A percentile compares a stretch with the other conserved stretches of the same genome.
These are phyloP conservation scores for Melanotaenia duboulayi DNA, from an alignment of 2,113 vertebrate genomes.

Conservation along the genomic window DNA sequence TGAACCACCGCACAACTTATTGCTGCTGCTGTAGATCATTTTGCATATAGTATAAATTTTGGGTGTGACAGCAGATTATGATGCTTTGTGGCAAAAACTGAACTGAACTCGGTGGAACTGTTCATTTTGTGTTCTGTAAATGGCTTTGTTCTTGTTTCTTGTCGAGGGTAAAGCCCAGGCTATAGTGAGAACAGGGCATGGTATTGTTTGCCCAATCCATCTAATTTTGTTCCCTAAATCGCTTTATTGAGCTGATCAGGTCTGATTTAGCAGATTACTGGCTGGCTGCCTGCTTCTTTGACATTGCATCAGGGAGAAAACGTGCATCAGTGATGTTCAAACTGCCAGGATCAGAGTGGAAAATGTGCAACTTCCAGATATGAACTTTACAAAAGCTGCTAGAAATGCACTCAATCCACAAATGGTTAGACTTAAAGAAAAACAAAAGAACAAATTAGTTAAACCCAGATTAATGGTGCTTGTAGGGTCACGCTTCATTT, in stretches of 20 bases:
- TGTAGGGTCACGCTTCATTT: too few species aligned
- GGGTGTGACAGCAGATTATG: not conserved
- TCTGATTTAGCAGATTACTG: conserved; percentile 73
- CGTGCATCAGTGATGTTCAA: conserved; percentile 36
- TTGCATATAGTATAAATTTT: not conserved
- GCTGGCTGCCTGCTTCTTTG: conserved; percentile 32
- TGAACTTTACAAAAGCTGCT: not conserved
- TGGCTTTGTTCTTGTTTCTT: not conserved
- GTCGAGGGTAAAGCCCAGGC: conserved; percentile 39
- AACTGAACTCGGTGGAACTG: conserved; percentile 23
- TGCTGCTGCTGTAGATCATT: not conserved
- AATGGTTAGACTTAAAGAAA: too few species aligned
- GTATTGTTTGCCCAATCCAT: conserved; percentile 75
- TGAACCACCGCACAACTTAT: not conserved
- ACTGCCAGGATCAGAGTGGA: not conserved
- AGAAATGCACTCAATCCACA: too few species aligned
- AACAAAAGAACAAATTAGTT: too few species aligned
- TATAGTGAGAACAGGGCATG: conserved; percentile 51
- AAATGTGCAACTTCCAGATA: not conserved
- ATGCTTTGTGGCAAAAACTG: not conserved
- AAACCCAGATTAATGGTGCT: too few species aligned
- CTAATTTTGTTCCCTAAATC: conserved; percentile 69
- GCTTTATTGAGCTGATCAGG: conserved; percentile 70
- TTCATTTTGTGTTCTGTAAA: conserved; percentile 7
- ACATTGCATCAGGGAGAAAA: conserved; percentile 60